Percentiles rank a stretch among this genome's conserved stretches.
Conservation (phyloP, 2,113 vertebrate species). For the Myiozetetes cayanensis region DNA sequence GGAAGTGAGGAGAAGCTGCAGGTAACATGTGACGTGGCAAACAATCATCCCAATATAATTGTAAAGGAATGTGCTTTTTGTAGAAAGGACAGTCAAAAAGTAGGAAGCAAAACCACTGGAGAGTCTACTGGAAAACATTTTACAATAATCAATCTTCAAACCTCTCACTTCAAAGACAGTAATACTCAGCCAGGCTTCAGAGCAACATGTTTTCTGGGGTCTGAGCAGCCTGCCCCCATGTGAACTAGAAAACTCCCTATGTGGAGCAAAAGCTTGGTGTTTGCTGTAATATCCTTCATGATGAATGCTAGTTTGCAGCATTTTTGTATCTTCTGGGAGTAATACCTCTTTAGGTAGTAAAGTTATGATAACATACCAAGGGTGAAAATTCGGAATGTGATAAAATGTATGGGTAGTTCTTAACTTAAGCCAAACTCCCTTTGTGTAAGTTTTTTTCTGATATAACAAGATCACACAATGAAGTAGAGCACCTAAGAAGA, state of each 20-base stretch:
- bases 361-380: not conserved
- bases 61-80: not conserved
- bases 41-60: not conserved
- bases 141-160: not conserved
- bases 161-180: not conserved
- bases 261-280: not conserved
- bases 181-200: not conserved
- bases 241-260: not conserved
- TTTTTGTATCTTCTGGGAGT: not conserved
- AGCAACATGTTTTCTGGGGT: not conserved
- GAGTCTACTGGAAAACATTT: not conserved
- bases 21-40: not conserved
- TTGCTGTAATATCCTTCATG: not conserved
- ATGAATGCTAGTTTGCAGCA: not conserved
- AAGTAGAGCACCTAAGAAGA: not conserved
- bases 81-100: not conserved
- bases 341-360: not conserved
- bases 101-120: not conserved
- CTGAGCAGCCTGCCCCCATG: fast-evolving
- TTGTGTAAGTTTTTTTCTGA: not conserved
- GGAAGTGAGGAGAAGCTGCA: not conserved
- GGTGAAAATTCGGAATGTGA: not conserved
- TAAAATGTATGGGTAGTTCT: not conserved
- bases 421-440: not conserved
- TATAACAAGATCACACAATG: not conserved